Base-by-base conservation (phyloP, 1,140 invertebrate species). In the Heliconius melpomene region DNA sequence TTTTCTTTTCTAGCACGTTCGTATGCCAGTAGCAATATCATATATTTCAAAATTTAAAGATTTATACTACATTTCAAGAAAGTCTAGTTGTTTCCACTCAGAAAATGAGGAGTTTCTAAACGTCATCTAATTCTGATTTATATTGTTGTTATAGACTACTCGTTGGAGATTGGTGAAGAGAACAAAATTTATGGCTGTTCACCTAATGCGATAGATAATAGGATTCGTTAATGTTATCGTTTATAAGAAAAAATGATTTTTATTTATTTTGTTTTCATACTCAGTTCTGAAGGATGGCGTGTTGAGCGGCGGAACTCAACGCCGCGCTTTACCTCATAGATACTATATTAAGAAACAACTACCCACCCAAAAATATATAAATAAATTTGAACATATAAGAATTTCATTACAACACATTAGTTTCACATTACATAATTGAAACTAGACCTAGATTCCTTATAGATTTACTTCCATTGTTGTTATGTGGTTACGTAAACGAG, bases 401-500 rank as follows among this genome's bases (percentile, higher is more conserved):
- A 52, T 52, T 52, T 52, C 50, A 52, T 20, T 52, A 20, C 6
- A 52, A 8, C 50, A 52, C 50, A 52, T 52, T 52, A 52, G 36
- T 36, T 23, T n/a, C 7, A 36, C 52, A 75, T 75, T 75, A 75
- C 20, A 72, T 23, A 11, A 60, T 77, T 72, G 36, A 52, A 46
- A 77, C 66, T 26, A 26, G 6, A 75, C 29, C 75, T 77, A 72
- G 66, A 77, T 77, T 71, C 75, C 54, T 77, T 71, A 77, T 77
- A 71, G 75, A 77, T 77, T 72, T 71, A 77, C 72, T 77, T 32
- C 20, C 60, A 23, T n/a, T 13, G 75, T 46, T 50, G 57, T 66
- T 71, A 66, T 72, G 66, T 60, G 75, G 75, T 72, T 77, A 72
- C 57, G 57, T 76, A 77, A 77, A 71, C 52, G 60, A 77, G 75